These are phyloP conservation scores for Barnardius zonarius DNA, from an alignment of 2,113 vertebrate genomes.

Conservation along the genomic window DNA sequence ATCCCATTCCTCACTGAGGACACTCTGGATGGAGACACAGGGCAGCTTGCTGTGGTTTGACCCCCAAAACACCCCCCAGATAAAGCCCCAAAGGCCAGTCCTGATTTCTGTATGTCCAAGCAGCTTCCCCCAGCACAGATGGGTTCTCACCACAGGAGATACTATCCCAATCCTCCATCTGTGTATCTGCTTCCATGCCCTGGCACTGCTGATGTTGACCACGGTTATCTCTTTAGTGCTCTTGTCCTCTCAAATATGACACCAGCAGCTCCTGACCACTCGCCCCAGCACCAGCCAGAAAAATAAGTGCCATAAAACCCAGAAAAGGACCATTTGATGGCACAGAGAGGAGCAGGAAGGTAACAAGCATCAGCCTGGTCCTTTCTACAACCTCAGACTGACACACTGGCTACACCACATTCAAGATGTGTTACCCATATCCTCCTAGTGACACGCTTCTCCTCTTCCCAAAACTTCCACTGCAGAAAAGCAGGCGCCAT, in stretches of 20 bases:
- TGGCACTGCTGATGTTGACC: not conserved
- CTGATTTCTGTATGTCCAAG: not conserved
- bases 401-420: not conserved
- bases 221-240: not conserved
- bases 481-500: not conserved
- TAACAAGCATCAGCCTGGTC: not conserved
- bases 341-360: not conserved
- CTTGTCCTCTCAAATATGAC: not conserved
- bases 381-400: not conserved
- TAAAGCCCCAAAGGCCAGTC: accelerated
- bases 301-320: not conserved
- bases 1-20: not conserved
- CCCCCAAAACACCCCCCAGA: not conserved
- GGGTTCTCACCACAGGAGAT: not conserved
- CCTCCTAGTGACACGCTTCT: not conserved
- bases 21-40: accelerated
- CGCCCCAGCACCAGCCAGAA: not conserved
- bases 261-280: not conserved
- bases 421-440: not conserved
- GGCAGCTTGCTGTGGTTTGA: not conserved
- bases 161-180: not conserved
- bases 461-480: not conserved
- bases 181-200: not conserved
- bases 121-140: not conserved
- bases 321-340: not conserved